Conservation (phyloP, 2,888 invertebrate species). For the Muschampia plurimacula region DNA sequence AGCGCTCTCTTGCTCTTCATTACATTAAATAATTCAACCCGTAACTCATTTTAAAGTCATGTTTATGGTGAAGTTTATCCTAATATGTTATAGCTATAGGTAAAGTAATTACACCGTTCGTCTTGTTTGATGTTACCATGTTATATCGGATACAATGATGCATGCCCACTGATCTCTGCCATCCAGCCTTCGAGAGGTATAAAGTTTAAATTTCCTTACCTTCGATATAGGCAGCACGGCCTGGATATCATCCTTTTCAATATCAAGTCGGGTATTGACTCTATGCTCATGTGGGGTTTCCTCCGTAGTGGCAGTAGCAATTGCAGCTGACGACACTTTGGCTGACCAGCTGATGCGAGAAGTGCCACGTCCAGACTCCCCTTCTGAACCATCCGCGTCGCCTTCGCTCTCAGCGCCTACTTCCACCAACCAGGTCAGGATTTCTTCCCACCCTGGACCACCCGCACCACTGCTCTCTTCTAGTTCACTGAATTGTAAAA, state of each 20-base stretch:
- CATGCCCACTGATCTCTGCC: no score
- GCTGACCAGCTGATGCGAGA: constrained; percentile 95
- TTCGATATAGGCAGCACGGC: constrained; percentile 97
- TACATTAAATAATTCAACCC: no score
- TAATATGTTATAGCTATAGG: neutral
- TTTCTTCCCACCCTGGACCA: constrained; percentile 89
- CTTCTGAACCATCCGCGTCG: constrained; percentile 76
- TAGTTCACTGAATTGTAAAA: constrained; percentile 58
- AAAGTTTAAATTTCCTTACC: constrained; percentile 80
- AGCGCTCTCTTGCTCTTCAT: no score
- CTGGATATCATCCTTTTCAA: constrained; percentile 97
- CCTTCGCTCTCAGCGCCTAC: constrained; percentile 92
- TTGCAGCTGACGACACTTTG: constrained; percentile 75
- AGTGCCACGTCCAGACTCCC: constrained; percentile 89
- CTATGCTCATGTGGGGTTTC: constrained; percentile 84
- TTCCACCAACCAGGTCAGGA: constrained; percentile 96
- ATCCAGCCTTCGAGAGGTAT: neutral
- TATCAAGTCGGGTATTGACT: constrained; percentile 93
- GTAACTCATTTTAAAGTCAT: no score
- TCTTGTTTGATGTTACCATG: no score
- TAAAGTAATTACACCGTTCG: no score
- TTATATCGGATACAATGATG: no score
- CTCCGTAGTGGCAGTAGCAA: constrained; percentile 68
- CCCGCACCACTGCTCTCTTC: constrained; percentile 72
- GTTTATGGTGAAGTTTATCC: no score